Evolutionary conservation across 2,888 invertebrate species (phyloP), one percentile per base, ranked within the genome.

Genomic region (Drosophila fungiperda): DNA sequence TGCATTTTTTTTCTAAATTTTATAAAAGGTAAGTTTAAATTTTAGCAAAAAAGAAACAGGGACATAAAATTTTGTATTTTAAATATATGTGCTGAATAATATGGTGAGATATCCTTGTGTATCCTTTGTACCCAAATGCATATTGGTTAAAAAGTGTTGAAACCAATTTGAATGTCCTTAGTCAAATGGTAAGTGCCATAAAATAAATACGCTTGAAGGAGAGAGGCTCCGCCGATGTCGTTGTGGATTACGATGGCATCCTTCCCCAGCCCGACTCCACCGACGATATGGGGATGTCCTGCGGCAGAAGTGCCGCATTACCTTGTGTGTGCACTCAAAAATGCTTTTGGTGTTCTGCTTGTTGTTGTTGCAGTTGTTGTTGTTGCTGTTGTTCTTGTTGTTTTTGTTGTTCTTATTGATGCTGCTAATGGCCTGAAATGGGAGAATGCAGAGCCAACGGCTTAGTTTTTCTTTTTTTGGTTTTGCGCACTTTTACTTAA

Each of bases 341-440:
- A 57, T 42, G 20, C 32, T 57, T 42, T 15, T 32, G 29, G 42
- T 57, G 20, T 38, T 26, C 8, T 3, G 45, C 45, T 23, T 45
- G 11, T 55, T 29, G 36, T 6, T 26, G 36, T 36, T 57, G 57
- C 20, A 4, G 35, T 6, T 54, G 36, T 4, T 38, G 26, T 7
- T 38, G n/a, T 2, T 40, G 55, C 1, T 40, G 29, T 29, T 55
- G 55, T 3, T 17, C 15, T 23, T 26, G 36, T 17, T 53, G 53
- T 17, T 53, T 36, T 6, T 26, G 36, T 36, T 57, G 57, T 32
- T 42, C 15, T 32, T 33, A 57, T 57, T 57, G 57, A 57, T 57
- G 57, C 57, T 33, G 42, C 57, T 57, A 57, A 57, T 57, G 57
- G 57, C 20, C 40, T 32, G 40, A 40, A 12, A 40, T 20, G 45